These are phyloP conservation scores for Sebastes steindachneri DNA, from an alignment of 2,797 vertebrate species.

Conservation along the genomic window DNA sequence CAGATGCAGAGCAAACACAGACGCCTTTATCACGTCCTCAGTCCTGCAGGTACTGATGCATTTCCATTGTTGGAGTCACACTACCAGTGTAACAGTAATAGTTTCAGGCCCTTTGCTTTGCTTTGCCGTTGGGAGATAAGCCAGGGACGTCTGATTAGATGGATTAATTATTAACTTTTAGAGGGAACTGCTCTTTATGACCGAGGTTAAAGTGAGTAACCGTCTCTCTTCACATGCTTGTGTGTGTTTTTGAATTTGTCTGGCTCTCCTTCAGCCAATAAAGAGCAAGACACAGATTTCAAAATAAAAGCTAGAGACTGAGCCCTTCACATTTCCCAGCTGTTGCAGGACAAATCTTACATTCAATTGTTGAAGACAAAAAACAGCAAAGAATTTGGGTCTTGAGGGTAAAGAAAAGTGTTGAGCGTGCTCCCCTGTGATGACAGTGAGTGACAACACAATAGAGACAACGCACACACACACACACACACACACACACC, in stretches of 20 bases:
- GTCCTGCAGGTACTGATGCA: neutral
- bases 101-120: neutral
- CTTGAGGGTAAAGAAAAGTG: neutral
- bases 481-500: neutral
- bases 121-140: conserved; percentile 23
- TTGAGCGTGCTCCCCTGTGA: neutral
- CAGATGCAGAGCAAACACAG: neutral
- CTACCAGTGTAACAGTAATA: neutral
- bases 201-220: conserved; percentile 13
- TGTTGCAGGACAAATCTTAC: neutral
- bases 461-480: conserved; percentile 11
- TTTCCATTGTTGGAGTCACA: neutral
- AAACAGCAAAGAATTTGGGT: neutral
- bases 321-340: neutral
- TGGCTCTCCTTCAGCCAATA: neutral
- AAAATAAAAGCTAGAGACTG: neutral
- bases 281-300: neutral
- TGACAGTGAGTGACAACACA: conserved; percentile 21
- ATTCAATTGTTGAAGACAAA: neutral
- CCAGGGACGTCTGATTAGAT: neutral
- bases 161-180: conserved; percentile 58
- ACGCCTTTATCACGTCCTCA: neutral
- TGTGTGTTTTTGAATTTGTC: conserved; percentile 33
- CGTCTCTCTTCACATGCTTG: neutral
- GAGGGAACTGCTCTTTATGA: conserved; percentile 18